Conservation (phyloP, 2,888 invertebrate genomes). For the Drosophila anomalata region DNA sequence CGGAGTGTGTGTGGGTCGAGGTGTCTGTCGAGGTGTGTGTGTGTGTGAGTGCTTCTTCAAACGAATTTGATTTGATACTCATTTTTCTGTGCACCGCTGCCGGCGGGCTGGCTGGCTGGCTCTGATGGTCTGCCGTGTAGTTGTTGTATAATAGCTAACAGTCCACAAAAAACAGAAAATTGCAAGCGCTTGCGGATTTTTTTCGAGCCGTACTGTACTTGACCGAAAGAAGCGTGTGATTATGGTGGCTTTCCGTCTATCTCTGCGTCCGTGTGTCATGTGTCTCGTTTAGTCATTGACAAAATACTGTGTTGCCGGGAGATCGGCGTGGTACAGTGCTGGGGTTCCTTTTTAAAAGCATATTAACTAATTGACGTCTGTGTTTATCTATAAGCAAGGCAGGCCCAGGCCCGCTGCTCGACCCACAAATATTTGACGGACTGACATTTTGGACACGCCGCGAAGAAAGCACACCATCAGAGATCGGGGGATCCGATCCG, state of each 20-base stretch:
- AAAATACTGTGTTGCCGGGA: slow-evolving; percentile 6
- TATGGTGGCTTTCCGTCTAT: slow-evolving; percentile 16
- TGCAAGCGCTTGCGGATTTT: slow-evolving; percentile 45
- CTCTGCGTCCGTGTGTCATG: slow-evolving; percentile 1
- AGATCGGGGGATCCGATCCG: background rate
- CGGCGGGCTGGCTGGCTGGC: background rate
- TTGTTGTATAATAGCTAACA: slow-evolving; percentile 52
- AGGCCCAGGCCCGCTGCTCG: slow-evolving; percentile 15
- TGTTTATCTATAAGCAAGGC: slow-evolving; percentile 53
- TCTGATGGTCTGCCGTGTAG: slow-evolving; percentile 1
- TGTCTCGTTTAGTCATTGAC: slow-evolving; percentile 40
- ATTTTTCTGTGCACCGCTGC: slow-evolving; percentile 28
- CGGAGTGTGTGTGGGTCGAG: background rate
- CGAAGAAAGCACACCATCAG: slow-evolving; percentile 4
- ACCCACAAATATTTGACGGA: slow-evolving; percentile 49
- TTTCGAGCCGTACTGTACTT: slow-evolving; percentile 52
- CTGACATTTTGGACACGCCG: slow-evolving; percentile 58
- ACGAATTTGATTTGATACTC: slow-evolving; percentile 63
- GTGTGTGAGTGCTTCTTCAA: slow-evolving; percentile 40
- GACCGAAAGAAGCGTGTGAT: slow-evolving; percentile 19
- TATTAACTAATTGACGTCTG: slow-evolving; percentile 76
- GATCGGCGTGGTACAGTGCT: background rate
- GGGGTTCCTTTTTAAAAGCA: slow-evolving; percentile 41
- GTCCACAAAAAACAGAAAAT: slow-evolving; percentile 24
- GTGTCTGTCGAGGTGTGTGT: background rate